Percentiles rank a stretch among this genome's conserved stretches.
phyloP scores from a whole-genome alignment of 2,797 vertebrate genomes.

The Anisognathus igniventris region DNA sequence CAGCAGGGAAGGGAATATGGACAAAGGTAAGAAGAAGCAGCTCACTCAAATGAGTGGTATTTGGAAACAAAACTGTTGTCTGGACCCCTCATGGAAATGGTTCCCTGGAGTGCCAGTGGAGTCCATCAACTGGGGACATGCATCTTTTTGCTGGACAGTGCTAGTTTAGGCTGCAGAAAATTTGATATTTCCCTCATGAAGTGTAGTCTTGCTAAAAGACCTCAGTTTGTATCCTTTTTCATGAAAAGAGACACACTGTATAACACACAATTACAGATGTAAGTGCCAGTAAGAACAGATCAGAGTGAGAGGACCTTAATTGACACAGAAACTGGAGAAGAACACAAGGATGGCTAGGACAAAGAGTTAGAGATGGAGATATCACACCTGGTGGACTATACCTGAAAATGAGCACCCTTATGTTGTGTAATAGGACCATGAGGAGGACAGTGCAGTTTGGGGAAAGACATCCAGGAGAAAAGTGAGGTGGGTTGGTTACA shows the following conservation, averaged over 20 bases:
- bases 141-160: background rate
- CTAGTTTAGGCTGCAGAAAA: background rate
- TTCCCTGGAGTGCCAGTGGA: background rate
- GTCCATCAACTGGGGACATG: rapidly evolving
- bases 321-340: background rate
- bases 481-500: background rate
- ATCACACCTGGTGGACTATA: background rate
- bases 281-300: background rate
- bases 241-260: background rate
- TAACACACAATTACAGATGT: background rate
- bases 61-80: background rate
- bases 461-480: background rate
- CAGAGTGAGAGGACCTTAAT: background rate
- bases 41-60: rapidly evolving
- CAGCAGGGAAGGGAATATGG: background rate
- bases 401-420: background rate
- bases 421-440: background rate
- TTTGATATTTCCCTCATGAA: background rate
- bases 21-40: background rate
- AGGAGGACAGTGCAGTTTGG: background rate
- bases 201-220: background rate
- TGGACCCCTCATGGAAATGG: background rate
- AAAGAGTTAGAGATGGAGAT: background rate
- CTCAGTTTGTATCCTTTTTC: background rate
- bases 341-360: background rate